Conservation (phyloP, 2,888 invertebrate genomes). For the Drosophila incognita region DNA sequence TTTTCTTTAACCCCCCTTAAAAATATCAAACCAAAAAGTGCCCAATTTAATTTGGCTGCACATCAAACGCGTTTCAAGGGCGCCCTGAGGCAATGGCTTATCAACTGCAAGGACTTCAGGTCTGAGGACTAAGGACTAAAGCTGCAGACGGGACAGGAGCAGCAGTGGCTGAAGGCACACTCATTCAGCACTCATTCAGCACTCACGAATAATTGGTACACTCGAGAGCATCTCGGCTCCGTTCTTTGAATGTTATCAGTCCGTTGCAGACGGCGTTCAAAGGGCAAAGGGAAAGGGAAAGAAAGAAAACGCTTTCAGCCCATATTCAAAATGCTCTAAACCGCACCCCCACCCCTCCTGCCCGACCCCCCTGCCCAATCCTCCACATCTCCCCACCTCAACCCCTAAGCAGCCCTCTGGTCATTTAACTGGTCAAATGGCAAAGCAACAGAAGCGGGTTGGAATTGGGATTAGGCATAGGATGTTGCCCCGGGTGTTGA, state of each 20-base stretch:
- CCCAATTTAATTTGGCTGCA: slow-evolving; percentile 40
- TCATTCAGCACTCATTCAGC: slow-evolving; percentile 29
- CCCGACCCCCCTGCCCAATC: neutral
- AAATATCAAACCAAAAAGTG: neutral
- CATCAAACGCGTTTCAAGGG: slow-evolving; percentile 56
- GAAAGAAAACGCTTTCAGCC: slow-evolving; percentile 48
- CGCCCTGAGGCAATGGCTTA: slow-evolving; percentile 13
- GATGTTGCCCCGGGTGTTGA: slow-evolving; percentile 31
- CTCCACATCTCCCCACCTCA: neutral
- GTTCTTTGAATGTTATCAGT: slow-evolving; percentile 75
- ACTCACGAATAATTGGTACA: slow-evolving; percentile 74
- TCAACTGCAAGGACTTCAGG: slow-evolving; percentile 1
- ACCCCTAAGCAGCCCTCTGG: slow-evolving; percentile 39
- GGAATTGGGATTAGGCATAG: slow-evolving; percentile 48
- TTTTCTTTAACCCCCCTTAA: neutral
- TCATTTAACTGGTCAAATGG: slow-evolving; percentile 64
- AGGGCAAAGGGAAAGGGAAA: slow-evolving; percentile 13
- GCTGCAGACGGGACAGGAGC: slow-evolving; percentile 3
- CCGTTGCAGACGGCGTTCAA: slow-evolving; percentile 59
- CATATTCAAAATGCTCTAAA: slow-evolving; percentile 68
- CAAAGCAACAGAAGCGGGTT: slow-evolving; percentile 32
- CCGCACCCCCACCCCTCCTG: neutral
- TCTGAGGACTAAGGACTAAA: neutral
- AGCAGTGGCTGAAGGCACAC: slow-evolving; percentile 10
- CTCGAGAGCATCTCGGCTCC: slow-evolving; percentile 45